Percentiles rank a stretch among this genome's conserved stretches.
These are phyloP conservation scores for Albula glossodonta DNA, from an alignment of 2,113 vertebrate genomes.

Conservation along the genomic window DNA sequence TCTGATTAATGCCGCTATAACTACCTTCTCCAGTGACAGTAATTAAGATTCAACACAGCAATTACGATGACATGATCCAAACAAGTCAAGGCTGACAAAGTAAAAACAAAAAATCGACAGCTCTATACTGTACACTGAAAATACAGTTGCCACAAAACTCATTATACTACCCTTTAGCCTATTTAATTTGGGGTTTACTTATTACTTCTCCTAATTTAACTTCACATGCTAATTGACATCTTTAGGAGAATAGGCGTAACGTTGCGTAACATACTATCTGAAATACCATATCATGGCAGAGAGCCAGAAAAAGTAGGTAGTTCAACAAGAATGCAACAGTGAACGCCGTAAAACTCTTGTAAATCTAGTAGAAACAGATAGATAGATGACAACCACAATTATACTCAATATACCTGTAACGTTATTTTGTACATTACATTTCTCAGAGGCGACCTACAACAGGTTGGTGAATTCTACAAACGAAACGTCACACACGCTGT, in stretches of 20 bases:
- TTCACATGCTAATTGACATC: too few relatives aligned
- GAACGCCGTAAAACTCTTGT: not conserved
- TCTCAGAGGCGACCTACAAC: not conserved
- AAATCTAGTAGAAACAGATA: not conserved
- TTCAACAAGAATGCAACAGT: not conserved
- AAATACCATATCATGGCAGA: not conserved
- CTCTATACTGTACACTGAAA: not conserved
- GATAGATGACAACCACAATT: not conserved
- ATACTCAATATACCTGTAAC: not conserved
- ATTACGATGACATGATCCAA: not conserved
- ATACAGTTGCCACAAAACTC: not conserved
- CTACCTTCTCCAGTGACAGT: not conserved
- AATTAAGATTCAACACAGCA: conserved; percentile 1
- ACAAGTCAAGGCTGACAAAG: not conserved
- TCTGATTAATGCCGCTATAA: not conserved
- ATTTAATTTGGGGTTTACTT: too few relatives aligned
- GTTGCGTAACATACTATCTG: not conserved
- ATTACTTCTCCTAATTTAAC: too few relatives aligned
- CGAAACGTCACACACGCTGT: not conserved
- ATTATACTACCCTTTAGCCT: not conserved
- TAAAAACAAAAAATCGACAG: not conserved
- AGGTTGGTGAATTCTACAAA: not conserved
- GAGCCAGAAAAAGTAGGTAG: not conserved
- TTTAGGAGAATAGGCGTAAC: not conserved
- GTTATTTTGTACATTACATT: not conserved